Percentiles rank a stretch among this genome's conserved stretches.
phyloP scores from a whole-genome alignment of 2,113 vertebrate species.

The Muntiacus reevesi region DNA sequence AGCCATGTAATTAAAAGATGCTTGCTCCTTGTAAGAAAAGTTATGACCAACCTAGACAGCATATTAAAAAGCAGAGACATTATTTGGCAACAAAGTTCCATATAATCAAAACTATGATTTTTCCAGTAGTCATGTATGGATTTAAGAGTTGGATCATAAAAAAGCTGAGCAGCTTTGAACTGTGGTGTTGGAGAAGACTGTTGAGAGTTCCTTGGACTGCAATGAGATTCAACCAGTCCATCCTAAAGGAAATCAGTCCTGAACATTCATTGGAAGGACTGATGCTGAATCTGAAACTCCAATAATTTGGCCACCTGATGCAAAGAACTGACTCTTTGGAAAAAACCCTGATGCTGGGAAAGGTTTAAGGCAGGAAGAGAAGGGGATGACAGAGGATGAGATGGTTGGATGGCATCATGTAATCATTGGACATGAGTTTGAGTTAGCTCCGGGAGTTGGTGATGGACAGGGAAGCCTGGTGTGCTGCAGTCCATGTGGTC shows the following conservation, averaged over 20 bases:
- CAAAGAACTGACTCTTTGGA: rapidly evolving
- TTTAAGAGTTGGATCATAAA: neutral
- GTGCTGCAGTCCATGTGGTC: neutral
- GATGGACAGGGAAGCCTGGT: neutral
- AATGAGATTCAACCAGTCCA: neutral
- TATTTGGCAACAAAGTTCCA: neutral
- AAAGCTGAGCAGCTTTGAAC: neutral
- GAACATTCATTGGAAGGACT: neutral
- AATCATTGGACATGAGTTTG: neutral
- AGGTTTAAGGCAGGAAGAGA: neutral
- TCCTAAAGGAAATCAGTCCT: neutral
- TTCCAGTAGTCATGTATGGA: neutral
- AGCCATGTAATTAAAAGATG: neutral
- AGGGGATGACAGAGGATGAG: neutral
- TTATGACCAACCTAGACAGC: neutral
- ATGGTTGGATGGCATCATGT: neutral
- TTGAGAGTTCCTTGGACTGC: neutral
- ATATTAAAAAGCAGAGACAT: neutral
- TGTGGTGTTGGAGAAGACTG: neutral
- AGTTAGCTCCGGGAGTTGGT: neutral
- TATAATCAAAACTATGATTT: neutral
- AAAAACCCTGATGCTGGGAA: neutral
- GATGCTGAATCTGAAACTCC: neutral
- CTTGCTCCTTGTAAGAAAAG: neutral
- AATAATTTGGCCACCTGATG: neutral